Evolutionary conservation across 2,797 vertebrate genomes (phyloP).

Genomic region (Manis crassicaudata): DNA sequence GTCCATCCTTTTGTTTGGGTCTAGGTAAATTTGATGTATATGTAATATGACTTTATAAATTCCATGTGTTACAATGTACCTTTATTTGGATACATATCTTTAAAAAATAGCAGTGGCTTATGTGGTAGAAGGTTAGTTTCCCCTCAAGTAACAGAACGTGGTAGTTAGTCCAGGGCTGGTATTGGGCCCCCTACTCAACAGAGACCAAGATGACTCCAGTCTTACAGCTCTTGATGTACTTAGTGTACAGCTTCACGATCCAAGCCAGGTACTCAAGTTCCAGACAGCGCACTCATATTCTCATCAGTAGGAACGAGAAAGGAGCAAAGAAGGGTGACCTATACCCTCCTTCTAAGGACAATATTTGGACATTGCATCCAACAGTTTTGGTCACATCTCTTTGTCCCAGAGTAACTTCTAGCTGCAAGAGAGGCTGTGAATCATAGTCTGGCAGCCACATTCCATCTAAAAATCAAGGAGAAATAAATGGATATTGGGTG

Average conservation of each 20-base stretch:
- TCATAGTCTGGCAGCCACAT: background rate
- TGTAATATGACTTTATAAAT: background rate
- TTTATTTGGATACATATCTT: background rate
- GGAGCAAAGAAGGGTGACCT: background rate
- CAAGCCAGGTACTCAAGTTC: background rate
- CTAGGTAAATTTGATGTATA: background rate
- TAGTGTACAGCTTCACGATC: background rate
- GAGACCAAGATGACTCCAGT: background rate
- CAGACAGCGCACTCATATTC: background rate
- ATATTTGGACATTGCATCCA: background rate
- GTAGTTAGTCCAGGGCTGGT: background rate
- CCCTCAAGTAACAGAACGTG: background rate
- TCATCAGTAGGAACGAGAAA: background rate
- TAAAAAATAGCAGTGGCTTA: constrained; percentile 3
- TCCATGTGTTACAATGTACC: background rate
- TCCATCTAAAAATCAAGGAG: background rate
- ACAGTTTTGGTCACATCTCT: background rate
- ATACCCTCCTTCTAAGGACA: rapidly evolving
- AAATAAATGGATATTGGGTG: background rate
- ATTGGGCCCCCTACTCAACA: background rate
- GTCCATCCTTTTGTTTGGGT: background rate
- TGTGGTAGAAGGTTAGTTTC: background rate
- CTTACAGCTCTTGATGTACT: background rate
- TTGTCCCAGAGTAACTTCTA: background rate
- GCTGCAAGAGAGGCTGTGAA: background rate